phyloP scores from a whole-genome alignment of 2,888 invertebrate species.

The Drosophila mercatorum region DNA sequence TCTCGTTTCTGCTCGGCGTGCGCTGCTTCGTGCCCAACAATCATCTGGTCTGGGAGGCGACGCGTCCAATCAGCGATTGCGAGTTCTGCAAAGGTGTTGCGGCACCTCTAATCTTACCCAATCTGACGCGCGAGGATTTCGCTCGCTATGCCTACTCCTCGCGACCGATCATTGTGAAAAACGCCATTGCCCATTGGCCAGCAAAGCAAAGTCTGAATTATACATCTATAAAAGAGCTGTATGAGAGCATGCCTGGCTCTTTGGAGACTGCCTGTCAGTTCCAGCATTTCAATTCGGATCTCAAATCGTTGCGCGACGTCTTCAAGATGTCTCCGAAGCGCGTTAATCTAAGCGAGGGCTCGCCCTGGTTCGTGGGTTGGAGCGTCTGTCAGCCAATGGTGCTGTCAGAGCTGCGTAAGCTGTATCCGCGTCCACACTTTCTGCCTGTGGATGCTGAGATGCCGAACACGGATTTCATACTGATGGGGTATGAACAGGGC shows the following conservation, averaged over 20 bases:
- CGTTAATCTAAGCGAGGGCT: constrained; percentile 86
- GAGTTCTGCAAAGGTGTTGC: constrained; percentile 89
- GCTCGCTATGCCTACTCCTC: constrained; percentile 90
- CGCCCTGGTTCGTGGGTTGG: constrained; percentile 97
- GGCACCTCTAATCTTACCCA: constrained; percentile 88
- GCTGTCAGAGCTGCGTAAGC: constrained; percentile 89
- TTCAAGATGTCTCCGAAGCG: constrained; percentile 90
- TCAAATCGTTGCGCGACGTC: constrained; percentile 90
- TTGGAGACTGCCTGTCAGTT: constrained; percentile 94
- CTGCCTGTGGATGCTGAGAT: constrained; percentile 95
- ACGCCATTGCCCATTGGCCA: constrained; percentile 91
- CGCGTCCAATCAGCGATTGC: constrained; percentile 93
- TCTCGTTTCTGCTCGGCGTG: constrained; percentile 86
- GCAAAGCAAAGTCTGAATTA: constrained; percentile 89
- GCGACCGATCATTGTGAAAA: constrained; percentile 91
- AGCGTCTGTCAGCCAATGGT: constrained; percentile 95
- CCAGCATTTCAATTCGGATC: constrained; percentile 93
- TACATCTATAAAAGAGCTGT: constrained; percentile 89
- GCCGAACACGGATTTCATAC: constrained; percentile 94
- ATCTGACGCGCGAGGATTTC: constrained; percentile 89
- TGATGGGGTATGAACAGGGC: constrained; percentile 95
- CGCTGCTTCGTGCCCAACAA: constrained; percentile 93
- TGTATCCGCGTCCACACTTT: constrained; percentile 93
- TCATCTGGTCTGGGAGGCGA: constrained; percentile 94
- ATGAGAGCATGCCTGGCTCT: constrained; percentile 88